Evolutionary conservation across 2,888 invertebrate species (phyloP).

Genomic region (Heliconius erato): DNA sequence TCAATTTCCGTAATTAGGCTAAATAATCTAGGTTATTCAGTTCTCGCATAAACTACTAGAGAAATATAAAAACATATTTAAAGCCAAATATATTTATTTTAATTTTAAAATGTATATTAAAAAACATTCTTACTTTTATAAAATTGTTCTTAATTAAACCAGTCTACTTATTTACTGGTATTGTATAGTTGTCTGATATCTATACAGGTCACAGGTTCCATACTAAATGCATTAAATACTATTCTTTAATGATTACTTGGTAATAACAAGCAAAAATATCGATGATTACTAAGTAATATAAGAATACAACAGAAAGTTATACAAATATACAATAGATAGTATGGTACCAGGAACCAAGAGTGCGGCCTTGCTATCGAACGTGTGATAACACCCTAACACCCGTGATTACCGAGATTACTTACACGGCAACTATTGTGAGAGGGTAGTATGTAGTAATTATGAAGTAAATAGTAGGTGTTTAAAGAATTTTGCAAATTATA

Average conservation of each 20-base stretch:
- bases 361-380: conserved; percentile 55
- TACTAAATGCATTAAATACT: too few species aligned
- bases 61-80: conserved; percentile 1
- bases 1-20: conserved; percentile 9
- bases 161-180: not conserved
- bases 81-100: not conserved
- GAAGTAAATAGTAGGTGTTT: not conserved
- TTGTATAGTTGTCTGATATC: not conserved
- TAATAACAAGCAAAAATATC: not conserved
- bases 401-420: conserved; percentile 46
- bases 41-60: not conserved
- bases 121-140: not conserved
- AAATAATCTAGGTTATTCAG: conserved; percentile 10
- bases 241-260: not conserved
- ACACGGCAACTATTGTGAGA: conserved; percentile 41
- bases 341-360: conserved; percentile 48
- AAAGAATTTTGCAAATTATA: not conserved
- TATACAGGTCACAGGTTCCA: too few species aligned
- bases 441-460: conserved; percentile 24
- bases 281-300: not conserved
- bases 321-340: not conserved
- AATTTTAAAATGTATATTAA: not conserved
- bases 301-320: not conserved
- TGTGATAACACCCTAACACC: conserved; percentile 44
- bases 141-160: not conserved